Evolutionary conservation across 2,113 vertebrate genomes (phyloP), one percentile per base, ranked within the genome.

Genomic region (Callithrix jacchus): DNA sequence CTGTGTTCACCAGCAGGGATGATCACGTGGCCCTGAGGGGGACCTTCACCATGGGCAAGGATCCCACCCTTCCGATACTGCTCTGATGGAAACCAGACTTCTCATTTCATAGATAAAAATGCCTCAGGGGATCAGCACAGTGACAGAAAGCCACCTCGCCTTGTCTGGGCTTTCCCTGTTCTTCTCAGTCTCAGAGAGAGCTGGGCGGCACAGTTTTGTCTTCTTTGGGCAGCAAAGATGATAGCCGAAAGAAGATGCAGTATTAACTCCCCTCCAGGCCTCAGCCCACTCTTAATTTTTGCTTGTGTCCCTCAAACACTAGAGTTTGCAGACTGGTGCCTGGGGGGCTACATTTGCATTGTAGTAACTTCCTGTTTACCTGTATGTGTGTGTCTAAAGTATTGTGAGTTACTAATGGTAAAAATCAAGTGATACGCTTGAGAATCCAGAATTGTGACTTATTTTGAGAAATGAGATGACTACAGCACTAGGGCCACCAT

Each of bases 401-500:
- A 23, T 30, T 64, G 23, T 8, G 56, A 82, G 49, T 87, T 47
- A 25, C 56, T 68, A 21, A 64, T 30, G 61, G 12, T 64, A 86
- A 54, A 56, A 76, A 16, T 49, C 74, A 82, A 42, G 56, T 3
- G 12, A 45, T 64, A 20, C 54, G 40, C 87, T 42, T 71, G 42
- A 70, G 71, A 49, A 71, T 56, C 58, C 21, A 54, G 12, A 56
- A 84, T 84, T 52, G 21, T 7, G n/a, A 61, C 45, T 86, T 81
- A n/a, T 77, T 45, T 49, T 56, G 42, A 80, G 87, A 93, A 52
- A 54, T 42, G 49, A 49, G 70, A 35, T 83, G 12, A 47, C 61
- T 37, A 14, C 27, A 14, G 20, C 0, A 1, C 37, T 4, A 0
- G 56, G 80, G 30, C 40, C 23, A 49, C 16, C 0, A 49, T 83